phyloP scores from a whole-genome alignment of 2,113 vertebrate genomes.

The Oxyruncus cristatus region DNA sequence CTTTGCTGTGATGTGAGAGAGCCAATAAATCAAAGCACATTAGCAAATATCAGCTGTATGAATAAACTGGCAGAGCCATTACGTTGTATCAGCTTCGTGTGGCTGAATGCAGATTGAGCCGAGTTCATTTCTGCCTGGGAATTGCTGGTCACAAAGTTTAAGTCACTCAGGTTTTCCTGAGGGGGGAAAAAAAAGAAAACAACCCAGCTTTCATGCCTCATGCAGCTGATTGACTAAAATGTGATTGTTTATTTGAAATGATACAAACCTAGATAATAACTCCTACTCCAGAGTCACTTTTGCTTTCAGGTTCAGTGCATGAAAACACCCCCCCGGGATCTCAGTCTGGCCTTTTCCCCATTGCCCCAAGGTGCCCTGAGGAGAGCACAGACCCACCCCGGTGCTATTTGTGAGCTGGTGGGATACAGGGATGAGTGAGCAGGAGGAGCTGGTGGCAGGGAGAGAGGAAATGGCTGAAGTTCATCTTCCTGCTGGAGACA shows the following conservation, averaged over 20 bases:
- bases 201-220: background rate
- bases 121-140: background rate
- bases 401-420: rapidly evolving
- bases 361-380: rapidly evolving
- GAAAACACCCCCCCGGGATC: background rate
- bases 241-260: background rate
- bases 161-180: background rate
- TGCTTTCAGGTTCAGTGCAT: background rate
- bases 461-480: background rate
- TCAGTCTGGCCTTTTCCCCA: background rate
- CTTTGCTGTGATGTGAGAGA: background rate
- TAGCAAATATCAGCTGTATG: conserved; percentile 39
- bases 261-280: background rate
- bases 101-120: conserved; percentile 1
- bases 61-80: background rate
- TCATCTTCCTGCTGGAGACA: background rate
- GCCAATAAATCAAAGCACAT: conserved; percentile 35
- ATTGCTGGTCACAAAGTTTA: background rate
- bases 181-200: background rate
- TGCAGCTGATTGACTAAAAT: background rate
- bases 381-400: background rate
- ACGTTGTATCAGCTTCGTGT: background rate
- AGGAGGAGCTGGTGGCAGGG: background rate
- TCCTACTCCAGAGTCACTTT: background rate
- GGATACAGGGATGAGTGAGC: rapidly evolving